phyloP scores from a whole-genome alignment of 2,888 invertebrate species.

The Therioaphis trifolii region DNA sequence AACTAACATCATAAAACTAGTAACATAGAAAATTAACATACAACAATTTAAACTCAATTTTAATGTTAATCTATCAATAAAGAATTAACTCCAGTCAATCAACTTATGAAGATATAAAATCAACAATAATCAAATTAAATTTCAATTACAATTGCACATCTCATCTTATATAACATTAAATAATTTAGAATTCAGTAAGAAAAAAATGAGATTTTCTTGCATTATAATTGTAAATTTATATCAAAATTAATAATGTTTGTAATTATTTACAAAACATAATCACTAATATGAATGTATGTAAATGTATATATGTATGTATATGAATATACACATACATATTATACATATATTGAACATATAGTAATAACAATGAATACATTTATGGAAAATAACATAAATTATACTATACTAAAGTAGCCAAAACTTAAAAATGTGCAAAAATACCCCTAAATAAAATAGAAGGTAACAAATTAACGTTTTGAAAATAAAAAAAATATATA shows the following conservation, averaged over 20 bases:
- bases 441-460: conserved; percentile 24
- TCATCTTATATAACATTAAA: conserved; percentile 8
- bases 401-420: conserved; percentile 40
- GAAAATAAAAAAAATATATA: neutral
- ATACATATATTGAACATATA: conserved; percentile 9
- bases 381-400: conserved; percentile 23
- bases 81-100: conserved; percentile 21
- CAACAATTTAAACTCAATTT: conserved; percentile 19
- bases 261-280: neutral
- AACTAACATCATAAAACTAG: conserved; percentile 44
- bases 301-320: too few species aligned
- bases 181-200: conserved; percentile 33
- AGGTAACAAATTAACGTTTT: conserved; percentile 13
- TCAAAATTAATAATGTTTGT: neutral
- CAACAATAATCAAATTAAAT: conserved; percentile 23
- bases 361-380: conserved; percentile 35
- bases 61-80: conserved; percentile 1
- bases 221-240: conserved; percentile 21
- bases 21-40: conserved; percentile 38
- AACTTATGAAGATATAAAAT: neutral
- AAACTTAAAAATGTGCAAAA: conserved; percentile 46
- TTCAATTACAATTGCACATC: conserved; percentile 37
- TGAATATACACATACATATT: too few species aligned
- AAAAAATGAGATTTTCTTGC: conserved; percentile 43
- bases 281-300: too few species aligned